Evolutionary conservation across 2,113 vertebrate genomes (phyloP).

Genomic region (Maccullochella peelii): DNA sequence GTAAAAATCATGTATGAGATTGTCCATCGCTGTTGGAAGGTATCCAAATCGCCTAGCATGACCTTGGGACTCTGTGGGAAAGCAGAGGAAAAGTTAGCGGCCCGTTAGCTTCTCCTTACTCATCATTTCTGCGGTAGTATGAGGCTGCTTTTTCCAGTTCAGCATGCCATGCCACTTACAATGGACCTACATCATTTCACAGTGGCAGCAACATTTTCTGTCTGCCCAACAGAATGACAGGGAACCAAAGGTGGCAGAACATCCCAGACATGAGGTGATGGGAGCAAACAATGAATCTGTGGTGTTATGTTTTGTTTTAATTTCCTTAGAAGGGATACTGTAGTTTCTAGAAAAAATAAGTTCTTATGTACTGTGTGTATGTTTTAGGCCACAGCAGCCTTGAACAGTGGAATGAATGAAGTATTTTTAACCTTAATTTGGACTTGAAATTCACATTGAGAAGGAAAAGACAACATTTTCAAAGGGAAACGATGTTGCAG

Average conservation of each 20-base stretch:
- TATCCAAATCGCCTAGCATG: slow-evolving; percentile 9
- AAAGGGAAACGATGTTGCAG: slow-evolving; percentile 35
- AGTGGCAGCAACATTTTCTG: slow-evolving; percentile 2
- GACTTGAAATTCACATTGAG: slow-evolving; percentile 32
- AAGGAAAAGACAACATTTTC: slow-evolving; percentile 39
- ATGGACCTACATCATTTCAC: slow-evolving; percentile 28
- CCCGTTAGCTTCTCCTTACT: slow-evolving; percentile 12
- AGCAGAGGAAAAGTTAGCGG: background rate
- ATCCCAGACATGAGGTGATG: slow-evolving; percentile 16
- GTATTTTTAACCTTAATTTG: slow-evolving; percentile 47
- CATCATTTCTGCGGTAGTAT: slow-evolving; percentile 18
- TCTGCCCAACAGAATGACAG: slow-evolving; percentile 34
- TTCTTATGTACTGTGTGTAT: slow-evolving; percentile 30
- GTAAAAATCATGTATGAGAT: slow-evolving; percentile 23
- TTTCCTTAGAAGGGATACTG: slow-evolving; percentile 3
- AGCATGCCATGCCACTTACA: slow-evolving; percentile 11
- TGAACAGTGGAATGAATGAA: background rate
- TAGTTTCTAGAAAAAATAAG: background rate
- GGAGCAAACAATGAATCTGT: slow-evolving; percentile 36
- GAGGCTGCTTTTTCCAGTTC: slow-evolving; percentile 34
- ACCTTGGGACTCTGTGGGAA: slow-evolving; percentile 45
- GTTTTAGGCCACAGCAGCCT: slow-evolving; percentile 47
- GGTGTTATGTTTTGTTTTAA: slow-evolving; percentile 23
- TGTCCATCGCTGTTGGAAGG: slow-evolving; percentile 10
- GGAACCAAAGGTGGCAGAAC: slow-evolving; percentile 14